Conservation (phyloP, 2,888 invertebrate species). For the Tetramorium bicarinatum region DNA sequence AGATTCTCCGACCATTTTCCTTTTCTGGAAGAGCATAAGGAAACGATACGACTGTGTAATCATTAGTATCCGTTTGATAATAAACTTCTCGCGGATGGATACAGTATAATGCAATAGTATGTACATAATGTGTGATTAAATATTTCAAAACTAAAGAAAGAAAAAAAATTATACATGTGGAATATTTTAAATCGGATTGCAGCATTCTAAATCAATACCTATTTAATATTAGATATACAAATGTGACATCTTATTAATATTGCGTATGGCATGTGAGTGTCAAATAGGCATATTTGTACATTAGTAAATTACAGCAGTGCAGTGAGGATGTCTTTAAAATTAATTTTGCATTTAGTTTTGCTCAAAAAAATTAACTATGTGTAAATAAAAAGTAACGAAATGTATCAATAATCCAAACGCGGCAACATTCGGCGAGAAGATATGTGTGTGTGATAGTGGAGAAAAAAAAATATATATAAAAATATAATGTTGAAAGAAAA, state of each 20-base stretch:
- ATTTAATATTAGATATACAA: conserved; percentile 31
- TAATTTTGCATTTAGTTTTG: background rate
- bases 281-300: background rate
- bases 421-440: conserved; percentile 15
- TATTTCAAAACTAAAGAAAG: background rate
- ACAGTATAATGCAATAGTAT: background rate
- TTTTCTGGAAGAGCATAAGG: conserved; percentile 93
- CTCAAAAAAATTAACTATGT: background rate
- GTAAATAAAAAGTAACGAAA: background rate
- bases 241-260: background rate
- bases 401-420: background rate
- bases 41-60: conserved; percentile 86
- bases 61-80: conserved; percentile 78
- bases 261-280: background rate
- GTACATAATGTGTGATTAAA: background rate
- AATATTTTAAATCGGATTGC: background rate
- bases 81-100: conserved; percentile 11
- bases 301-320: background rate
- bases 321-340: background rate
- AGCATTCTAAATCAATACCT: background rate
- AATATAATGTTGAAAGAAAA: conserved; percentile 31
- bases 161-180: background rate
- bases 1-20: conserved; percentile 98
- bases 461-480: conserved; percentile 29
- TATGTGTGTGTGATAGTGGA: background rate